Evolutionary conservation across 1,140 invertebrate species (phyloP), one percentile per base, ranked within the genome.

Genomic region (Parasteatoda tepidariorum): DNA sequence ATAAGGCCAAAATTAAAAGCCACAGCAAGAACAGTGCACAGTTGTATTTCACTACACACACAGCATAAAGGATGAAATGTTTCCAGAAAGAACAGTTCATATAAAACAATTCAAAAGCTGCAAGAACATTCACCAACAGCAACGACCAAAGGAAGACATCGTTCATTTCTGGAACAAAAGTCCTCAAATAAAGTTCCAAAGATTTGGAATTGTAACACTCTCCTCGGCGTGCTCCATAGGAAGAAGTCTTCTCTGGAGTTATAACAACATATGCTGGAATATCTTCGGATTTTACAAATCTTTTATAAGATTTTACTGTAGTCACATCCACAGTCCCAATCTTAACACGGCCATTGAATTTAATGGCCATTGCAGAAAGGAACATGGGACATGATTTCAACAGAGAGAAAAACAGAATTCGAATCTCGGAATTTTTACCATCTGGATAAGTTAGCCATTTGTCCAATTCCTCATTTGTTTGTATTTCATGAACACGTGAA

Each of bases 341-440:
- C 82, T 89, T 89, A 0, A 91, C 89, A 6, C 91, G 85, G 48
- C 91, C 91, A 59, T 90, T 90, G 87, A 91, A 92, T 86, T 90
- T 91, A 2, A 91, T 90, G 85, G 90, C 90, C 3, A 91, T 87
- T n/a, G 90, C 90, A 33, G 91, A 91, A 67, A 90, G 87, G 86
- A 91, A 91, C 73, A 91, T 85, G 13, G 91, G 91, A 22, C 90
- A 88, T 48, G 88, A 86, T 3, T 85, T 55, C 26, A 89, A 76
- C 59, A 88, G 86, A 11, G 90, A 89, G 59, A 91, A 87, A 9
- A 91, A 87, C 30, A 91, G 84, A 2, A 90, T 87, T 48, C 88
- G 87, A 3, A 91, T 88, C 83, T 89, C 87, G n/a, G 87, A 78
- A 48, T 86, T 86, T 33, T 85, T 64, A 22, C 61, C 78, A 7